These are phyloP conservation scores for Zaprionus davidi DNA, from an alignment of 1,140 invertebrate genomes.

Conservation along the genomic window DNA sequence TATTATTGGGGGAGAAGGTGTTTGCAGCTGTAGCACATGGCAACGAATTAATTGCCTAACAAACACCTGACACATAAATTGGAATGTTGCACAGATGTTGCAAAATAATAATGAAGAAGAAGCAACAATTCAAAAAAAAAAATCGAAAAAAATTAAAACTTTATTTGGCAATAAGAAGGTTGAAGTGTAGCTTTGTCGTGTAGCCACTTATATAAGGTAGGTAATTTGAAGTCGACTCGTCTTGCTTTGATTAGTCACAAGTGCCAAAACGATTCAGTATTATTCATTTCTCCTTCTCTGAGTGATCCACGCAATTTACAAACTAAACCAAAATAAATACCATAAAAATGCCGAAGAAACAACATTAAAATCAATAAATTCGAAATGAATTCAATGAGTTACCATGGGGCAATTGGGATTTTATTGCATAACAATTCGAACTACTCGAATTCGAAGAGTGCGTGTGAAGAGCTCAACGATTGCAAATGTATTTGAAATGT, in stretches of 20 bases:
- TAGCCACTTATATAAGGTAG: neutral
- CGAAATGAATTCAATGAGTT: conserved; percentile 54
- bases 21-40: conserved; percentile 52
- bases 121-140: conserved; percentile 20
- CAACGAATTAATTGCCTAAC: conserved; percentile 70
- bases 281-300: neutral
- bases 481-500: conserved; percentile 30
- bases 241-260: neutral
- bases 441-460: conserved; percentile 36
- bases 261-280: neutral
- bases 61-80: conserved; percentile 33
- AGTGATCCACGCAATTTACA: neutral
- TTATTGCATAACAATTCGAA: conserved; percentile 58
- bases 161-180: conserved; percentile 8
- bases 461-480: conserved; percentile 21
- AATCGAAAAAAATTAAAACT: conserved; percentile 20
- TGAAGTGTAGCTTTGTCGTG: neutral
- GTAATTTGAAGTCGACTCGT: neutral
- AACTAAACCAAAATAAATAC: neutral
- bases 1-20: conserved; percentile 16
- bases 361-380: conserved; percentile 18
- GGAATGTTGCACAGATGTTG: conserved; percentile 75
- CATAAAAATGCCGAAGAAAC: conserved; percentile 1
- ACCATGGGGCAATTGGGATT: conserved; percentile 13
- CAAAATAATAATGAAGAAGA: conserved; percentile 28